These are phyloP conservation scores for Xestia ashworthii DNA, from an alignment of 2,888 invertebrate species.

Conservation along the genomic window DNA sequence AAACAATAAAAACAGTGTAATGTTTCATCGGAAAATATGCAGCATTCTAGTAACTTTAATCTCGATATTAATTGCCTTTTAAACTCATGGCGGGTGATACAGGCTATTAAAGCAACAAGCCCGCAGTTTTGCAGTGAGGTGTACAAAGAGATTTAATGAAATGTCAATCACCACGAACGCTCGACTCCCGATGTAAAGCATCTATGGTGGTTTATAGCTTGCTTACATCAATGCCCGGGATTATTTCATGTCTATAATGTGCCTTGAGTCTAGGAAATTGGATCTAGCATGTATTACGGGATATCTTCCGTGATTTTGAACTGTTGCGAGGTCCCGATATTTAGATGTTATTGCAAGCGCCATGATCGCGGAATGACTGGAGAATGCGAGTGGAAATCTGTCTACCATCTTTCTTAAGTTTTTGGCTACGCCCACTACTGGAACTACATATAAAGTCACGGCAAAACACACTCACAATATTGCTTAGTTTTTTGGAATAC, in stretches of 20 bases:
- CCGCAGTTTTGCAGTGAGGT: constrained; percentile 5
- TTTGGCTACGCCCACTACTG: too few species aligned
- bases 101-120: constrained; percentile 16
- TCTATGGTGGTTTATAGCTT: neutral
- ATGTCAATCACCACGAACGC: constrained; percentile 31
- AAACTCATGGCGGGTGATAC: constrained; percentile 10
- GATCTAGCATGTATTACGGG: neutral
- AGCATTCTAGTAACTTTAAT: constrained; percentile 8
- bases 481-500: too few species aligned
- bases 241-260: neutral
- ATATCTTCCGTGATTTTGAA: too few species aligned
- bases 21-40: neutral
- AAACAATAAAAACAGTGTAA: neutral
- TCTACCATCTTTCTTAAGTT: too few species aligned
- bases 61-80: constrained; percentile 40
- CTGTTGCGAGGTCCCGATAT: too few species aligned
- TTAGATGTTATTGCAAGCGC: too few species aligned
- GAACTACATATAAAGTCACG: too few species aligned
- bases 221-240: neutral
- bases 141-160: constrained; percentile 38
- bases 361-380: too few species aligned
- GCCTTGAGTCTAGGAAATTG: neutral
- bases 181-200: constrained; percentile 8
- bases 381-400: too few species aligned
- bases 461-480: too few species aligned